Percentiles rank a stretch among this genome's conserved stretches.
Conservation (phyloP, 2,797 vertebrate genomes). For the Oryzias dopingdopingensis region DNA sequence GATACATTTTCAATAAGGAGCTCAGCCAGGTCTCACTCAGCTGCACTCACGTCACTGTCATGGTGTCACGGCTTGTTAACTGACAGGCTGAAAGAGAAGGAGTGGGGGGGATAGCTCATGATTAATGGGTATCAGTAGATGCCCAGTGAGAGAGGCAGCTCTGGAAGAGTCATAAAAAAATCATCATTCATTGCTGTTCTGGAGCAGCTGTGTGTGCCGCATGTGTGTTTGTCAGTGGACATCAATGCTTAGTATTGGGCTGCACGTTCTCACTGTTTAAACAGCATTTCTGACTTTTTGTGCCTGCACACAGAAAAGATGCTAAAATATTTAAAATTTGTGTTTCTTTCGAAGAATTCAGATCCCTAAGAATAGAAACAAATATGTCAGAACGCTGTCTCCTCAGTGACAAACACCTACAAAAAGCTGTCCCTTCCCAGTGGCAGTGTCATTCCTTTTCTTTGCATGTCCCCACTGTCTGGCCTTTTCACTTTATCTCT, state of each 20-base stretch:
- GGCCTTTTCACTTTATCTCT: slow-evolving; percentile 52
- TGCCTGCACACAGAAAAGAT: slow-evolving; percentile 34
- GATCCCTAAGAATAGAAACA: slow-evolving; percentile 45
- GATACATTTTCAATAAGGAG: slow-evolving; percentile 66
- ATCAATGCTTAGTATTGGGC: slow-evolving; percentile 19
- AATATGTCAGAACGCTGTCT: slow-evolving; percentile 39
- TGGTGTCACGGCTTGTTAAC: slow-evolving; percentile 73
- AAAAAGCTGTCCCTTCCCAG: slow-evolving; percentile 35
- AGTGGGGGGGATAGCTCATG: slow-evolving; percentile 47
- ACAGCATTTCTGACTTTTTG: slow-evolving; percentile 24
- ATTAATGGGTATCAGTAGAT: slow-evolving; percentile 76
- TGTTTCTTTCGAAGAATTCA: slow-evolving; percentile 32
- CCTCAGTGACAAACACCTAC: slow-evolving; percentile 44
- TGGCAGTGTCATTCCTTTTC: slow-evolving; percentile 32
- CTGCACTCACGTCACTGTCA: slow-evolving; percentile 71
- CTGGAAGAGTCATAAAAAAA: slow-evolving; percentile 51
- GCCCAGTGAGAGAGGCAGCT: slow-evolving; percentile 55
- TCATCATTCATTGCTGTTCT: slow-evolving; percentile 48
- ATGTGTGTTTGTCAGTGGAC: slow-evolving; percentile 16
- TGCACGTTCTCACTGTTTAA: slow-evolving; percentile 28
- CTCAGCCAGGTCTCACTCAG: slow-evolving; percentile 63
- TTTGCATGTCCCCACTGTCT: slow-evolving; percentile 52
- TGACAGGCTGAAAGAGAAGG: slow-evolving; percentile 63
- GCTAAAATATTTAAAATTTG: slow-evolving; percentile 50
- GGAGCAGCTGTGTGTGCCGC: slow-evolving; percentile 5